Percentiles rank a stretch among this genome's conserved stretches.
These are phyloP conservation scores for Oryzaephilus surinamensis DNA, from an alignment of 1,140 invertebrate species.

Conservation along the genomic window DNA sequence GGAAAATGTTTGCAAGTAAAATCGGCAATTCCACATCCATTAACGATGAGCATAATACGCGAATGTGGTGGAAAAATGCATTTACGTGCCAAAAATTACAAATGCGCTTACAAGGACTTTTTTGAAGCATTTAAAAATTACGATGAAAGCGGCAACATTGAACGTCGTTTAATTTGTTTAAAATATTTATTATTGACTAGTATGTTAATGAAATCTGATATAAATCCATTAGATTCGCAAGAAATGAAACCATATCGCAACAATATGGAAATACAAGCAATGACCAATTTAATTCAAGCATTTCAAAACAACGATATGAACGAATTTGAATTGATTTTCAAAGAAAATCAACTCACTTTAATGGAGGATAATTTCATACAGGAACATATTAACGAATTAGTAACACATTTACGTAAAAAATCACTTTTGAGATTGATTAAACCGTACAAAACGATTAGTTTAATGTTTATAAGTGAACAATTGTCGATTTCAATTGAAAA, in stretches of 20 bases:
- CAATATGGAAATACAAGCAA: constrained; percentile 95
- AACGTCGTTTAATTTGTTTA: constrained; percentile 90
- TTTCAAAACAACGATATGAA: constrained; percentile 99
- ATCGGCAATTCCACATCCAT: constrained; percentile 96
- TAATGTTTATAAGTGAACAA: constrained; percentile 94
- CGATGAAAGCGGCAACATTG: constrained; percentile 94
- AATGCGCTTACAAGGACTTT: constrained; percentile 93
- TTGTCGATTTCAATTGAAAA: constrained; percentile 90
- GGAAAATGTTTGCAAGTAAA: constrained; percentile 97
- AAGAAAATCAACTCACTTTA: constrained; percentile 87
- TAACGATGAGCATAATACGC: constrained; percentile 98
- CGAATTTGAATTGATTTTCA: constrained; percentile 93
- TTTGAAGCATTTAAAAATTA: constrained; percentile 99
- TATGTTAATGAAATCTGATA: constrained; percentile 98
- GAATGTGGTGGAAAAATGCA: constrained; percentile 99
- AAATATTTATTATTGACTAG: constrained; percentile 98
- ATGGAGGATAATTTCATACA: constrained; percentile 98
- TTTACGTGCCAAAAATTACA: constrained; percentile 92
- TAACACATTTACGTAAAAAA: constrained; percentile 91
- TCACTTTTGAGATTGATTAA: constrained; percentile 93
- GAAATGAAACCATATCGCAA: constrained; percentile 99
- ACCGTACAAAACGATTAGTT: constrained; percentile 94
- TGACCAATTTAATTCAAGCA: constrained; percentile 95
- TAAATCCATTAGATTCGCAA: constrained; percentile 99
- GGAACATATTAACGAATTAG: constrained; percentile 95